These are phyloP conservation scores for Sphaerophoria taeniata DNA, from an alignment of 2,888 invertebrate genomes.

Conservation along the genomic window DNA sequence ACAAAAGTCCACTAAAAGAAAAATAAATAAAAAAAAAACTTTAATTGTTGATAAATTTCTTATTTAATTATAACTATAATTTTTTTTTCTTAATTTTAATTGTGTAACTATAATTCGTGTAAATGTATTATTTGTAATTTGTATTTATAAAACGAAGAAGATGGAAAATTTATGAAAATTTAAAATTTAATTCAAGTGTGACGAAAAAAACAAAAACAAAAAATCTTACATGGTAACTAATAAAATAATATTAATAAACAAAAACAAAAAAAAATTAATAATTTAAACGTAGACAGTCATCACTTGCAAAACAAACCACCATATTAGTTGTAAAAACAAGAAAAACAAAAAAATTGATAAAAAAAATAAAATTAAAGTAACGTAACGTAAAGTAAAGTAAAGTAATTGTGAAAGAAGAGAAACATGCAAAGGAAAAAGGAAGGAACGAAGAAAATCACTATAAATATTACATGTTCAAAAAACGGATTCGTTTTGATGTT, in stretches of 20 bases:
- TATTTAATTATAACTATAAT: conserved; percentile 60
- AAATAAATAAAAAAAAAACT: conserved; percentile 33
- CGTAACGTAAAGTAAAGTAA: conserved; percentile 3
- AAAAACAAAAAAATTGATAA: not conserved
- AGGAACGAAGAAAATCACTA: conserved; percentile 58
- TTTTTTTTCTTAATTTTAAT: conserved; percentile 68
- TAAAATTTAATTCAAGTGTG: conserved; percentile 65
- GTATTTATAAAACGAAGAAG: conserved; percentile 65
- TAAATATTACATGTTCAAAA: conserved; percentile 68
- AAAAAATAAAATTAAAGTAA: not conserved
- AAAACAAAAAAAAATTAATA: conserved; percentile 34
- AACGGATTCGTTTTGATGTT: conserved; percentile 71
- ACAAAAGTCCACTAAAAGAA: conserved; percentile 51
- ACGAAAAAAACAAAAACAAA: conserved; percentile 47
- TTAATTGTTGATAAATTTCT: conserved; percentile 71
- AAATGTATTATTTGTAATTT: conserved; percentile 74
- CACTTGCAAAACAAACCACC: conserved; percentile 74
- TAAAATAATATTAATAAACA: conserved; percentile 41
- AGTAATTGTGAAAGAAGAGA: conserved; percentile 23
- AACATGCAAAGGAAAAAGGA: conserved; percentile 44
- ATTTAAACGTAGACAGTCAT: conserved; percentile 66
- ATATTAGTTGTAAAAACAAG: conserved; percentile 70
- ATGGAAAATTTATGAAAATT: conserved; percentile 15
- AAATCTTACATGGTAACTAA: conserved; percentile 67
- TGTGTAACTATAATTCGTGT: conserved; percentile 73